These are phyloP conservation scores for Maccullochella peelii DNA, from an alignment of 2,113 vertebrate genomes.

Conservation along the genomic window DNA sequence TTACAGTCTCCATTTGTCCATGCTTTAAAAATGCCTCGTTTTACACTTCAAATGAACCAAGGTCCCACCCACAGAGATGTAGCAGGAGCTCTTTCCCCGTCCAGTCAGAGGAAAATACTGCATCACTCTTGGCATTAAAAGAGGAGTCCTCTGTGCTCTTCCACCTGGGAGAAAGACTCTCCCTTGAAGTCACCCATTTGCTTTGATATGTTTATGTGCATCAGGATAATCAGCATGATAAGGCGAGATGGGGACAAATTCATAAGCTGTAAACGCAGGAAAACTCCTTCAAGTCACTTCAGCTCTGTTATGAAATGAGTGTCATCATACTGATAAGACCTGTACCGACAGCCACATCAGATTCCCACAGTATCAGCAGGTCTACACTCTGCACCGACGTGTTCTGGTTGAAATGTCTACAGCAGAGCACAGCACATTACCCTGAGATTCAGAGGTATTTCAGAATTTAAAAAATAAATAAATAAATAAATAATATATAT, in stretches of 20 bases:
- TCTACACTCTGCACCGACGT: not conserved
- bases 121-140: not conserved
- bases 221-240: not conserved
- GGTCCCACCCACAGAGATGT: not conserved
- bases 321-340: conserved; percentile 4
- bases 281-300: not conserved
- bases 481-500: too few species aligned
- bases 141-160: not conserved
- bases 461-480: not conserved
- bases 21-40: not conserved
- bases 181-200: not conserved
- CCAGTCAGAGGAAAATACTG: not conserved
- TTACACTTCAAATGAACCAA: not conserved
- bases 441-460: conserved; percentile 1
- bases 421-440: not conserved
- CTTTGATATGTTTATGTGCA: conserved; percentile 16
- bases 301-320: conserved; percentile 3
- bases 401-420: not conserved
- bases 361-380: not conserved
- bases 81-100: not conserved
- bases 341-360: conserved; percentile 4
- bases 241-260: not conserved
- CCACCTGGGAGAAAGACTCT: not conserved
- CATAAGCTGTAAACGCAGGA: not conserved
- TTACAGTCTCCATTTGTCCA: not conserved